Base-by-base conservation (phyloP, 64 coral and sea anemone genomes). In the Exaiptasia diaphana region DNA sequence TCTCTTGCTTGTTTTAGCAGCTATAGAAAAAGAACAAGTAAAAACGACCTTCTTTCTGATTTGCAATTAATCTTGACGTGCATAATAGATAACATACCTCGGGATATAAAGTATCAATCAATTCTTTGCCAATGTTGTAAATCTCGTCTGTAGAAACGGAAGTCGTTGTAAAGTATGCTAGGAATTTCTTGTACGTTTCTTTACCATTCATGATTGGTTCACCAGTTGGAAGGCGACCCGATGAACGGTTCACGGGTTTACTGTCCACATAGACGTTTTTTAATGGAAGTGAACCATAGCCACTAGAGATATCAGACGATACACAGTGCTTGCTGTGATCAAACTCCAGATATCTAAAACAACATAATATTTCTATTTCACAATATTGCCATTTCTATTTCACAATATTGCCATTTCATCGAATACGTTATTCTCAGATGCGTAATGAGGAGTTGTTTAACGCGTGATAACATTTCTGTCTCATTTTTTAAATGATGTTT, bases 241-340 rank as follows among this genome's bases (percentile, higher is more conserved):
- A 78, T 45, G 84, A 68, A 13, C 0, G 9, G 28, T 1, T 11
- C 0, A 71, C 82, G 8, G 54, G 71, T 14, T 15, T 43, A 35
- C 78, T 81, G 50, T 93, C 70, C 4, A 82, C 17, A 28, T 87
- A 93, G 1, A 93, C 77, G 33, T 76, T 64, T 33, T 24, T n/a
- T 2, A 93, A 41, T 1, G 90, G 90, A 55, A 93, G 39, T 0
- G 68, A 75, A 11, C 83, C 69, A 18, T 87, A 41, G 29, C 90
- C 90, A 43, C 68, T 76, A 25, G 59, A 53, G 20, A 87, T 53
- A 23, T 62, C 54, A 35, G 77, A 72, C 14, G 76, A 64, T 3
- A 75, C 90, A 41, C 90, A 93, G 54, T 93, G 76, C 36, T 53
- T 80, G 20, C 83, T 76, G 12, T 93, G 71, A 13, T 87, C 36